Conservation (phyloP, 2,888 invertebrate genomes). For the Asteroscopus sphinx region DNA sequence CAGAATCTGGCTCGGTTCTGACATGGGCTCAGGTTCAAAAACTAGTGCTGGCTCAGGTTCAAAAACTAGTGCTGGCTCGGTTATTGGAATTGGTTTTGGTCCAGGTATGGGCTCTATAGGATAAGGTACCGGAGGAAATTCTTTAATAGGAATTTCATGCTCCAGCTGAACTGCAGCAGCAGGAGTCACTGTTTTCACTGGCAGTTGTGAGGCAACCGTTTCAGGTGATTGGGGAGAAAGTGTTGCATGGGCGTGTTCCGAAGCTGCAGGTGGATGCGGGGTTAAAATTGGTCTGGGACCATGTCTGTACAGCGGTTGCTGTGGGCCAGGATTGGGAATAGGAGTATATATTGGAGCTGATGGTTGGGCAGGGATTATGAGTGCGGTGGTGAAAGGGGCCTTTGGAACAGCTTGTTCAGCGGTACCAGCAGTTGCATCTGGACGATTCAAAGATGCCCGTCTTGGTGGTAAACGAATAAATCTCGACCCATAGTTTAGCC, state of each 20-base stretch:
- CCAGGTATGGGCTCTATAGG: too few species aligned
- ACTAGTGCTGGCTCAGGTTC: not conserved
- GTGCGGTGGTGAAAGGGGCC: too few species aligned
- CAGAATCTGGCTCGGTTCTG: not conserved
- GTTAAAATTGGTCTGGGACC: slow-evolving; percentile 9
- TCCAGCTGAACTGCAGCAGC: too few species aligned
- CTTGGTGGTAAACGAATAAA: slow-evolving; percentile 8
- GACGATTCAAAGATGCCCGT: not conserved
- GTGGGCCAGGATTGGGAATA: not conserved
- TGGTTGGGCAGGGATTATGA: not conserved
- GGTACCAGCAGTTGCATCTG: not conserved
- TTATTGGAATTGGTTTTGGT: too few species aligned
- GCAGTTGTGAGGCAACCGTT: too few species aligned
- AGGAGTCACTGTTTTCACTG: too few species aligned
- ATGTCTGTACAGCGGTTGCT: slow-evolving; percentile 3
- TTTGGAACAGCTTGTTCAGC: too few species aligned
- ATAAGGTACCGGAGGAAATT: too few species aligned
- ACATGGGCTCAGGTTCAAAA: not conserved
- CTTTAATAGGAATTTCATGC: too few species aligned
- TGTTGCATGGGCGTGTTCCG: too few species aligned
- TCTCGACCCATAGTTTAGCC: slow-evolving; percentile 15
- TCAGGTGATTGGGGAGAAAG: too few species aligned
- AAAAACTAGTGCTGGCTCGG: too few species aligned
- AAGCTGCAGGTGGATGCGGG: slow-evolving; percentile 7
- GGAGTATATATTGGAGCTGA: slow-evolving; percentile 1